A percentile compares a stretch with the other conserved stretches of the same genome.
These are phyloP conservation scores for Pygoscelis antarcticus DNA, from an alignment of 2,113 vertebrate genomes.

Conservation along the genomic window DNA sequence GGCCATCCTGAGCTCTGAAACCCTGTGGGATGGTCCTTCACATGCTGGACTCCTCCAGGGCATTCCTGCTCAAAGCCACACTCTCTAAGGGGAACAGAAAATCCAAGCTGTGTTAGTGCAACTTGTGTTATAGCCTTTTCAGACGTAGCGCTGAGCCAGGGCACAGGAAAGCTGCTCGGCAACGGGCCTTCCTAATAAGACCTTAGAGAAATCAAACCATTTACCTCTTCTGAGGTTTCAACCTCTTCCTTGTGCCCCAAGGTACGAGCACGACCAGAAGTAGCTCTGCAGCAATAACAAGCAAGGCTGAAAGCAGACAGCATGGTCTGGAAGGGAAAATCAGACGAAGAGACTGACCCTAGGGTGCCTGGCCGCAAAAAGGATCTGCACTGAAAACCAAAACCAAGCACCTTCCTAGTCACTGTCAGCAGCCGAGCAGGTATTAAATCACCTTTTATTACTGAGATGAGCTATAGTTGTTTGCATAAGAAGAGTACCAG, in stretches of 20 bases:
- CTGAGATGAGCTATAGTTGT: background rate
- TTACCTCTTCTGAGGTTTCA: background rate
- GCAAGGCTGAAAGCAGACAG: background rate
- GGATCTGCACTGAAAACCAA: background rate
- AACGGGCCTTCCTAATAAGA: background rate
- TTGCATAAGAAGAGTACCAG: background rate
- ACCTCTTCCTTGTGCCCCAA: background rate
- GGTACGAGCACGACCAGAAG: background rate
- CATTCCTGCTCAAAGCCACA: background rate
- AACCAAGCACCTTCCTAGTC: background rate
- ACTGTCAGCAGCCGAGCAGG: background rate
- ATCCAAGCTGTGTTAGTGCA: background rate
- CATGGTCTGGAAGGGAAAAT: background rate
- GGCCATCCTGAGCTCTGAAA: background rate
- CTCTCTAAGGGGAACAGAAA: background rate
- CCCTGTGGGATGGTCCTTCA: background rate
- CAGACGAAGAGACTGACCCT: background rate
- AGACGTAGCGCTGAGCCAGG: background rate
- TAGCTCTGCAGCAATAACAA: background rate
- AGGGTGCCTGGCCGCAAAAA: background rate
- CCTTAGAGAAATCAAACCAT: background rate
- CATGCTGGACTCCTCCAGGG: rapidly evolving
- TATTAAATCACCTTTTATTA: background rate
- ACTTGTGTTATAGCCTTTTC: rapidly evolving
- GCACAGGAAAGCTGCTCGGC: background rate